These are phyloP conservation scores for Cataglyphis rosenhaueri DNA, from an alignment of 2,888 invertebrate species.

Conservation along the genomic window DNA sequence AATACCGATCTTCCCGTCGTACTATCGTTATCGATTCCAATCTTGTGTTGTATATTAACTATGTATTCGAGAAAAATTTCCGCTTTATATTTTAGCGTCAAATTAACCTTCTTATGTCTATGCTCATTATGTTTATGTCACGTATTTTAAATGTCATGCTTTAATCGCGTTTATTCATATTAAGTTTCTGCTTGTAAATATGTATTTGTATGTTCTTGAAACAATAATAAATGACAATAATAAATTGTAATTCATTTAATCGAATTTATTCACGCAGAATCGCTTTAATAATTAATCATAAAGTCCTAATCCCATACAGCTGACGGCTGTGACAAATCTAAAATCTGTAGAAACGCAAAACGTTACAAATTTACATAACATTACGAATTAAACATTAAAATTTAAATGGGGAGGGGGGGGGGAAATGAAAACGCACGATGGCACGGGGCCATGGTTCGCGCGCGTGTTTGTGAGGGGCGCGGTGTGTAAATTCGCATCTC, in stretches of 20 bases:
- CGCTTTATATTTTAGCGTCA: background rate
- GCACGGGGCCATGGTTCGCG: conserved; percentile 44
- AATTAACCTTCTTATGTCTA: background rate
- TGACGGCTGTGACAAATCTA: background rate
- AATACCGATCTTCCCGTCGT: conserved; percentile 16
- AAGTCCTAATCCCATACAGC: background rate
- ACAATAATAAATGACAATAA: background rate
- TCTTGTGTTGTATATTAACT: background rate
- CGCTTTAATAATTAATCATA: background rate
- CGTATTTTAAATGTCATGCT: background rate
- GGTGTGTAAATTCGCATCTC: conserved; percentile 48
- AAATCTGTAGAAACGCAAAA: background rate
- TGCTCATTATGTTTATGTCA: background rate
- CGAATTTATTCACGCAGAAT: conserved; percentile 4
- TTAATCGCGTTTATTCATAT: background rate
- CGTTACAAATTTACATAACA: conserved; percentile 8
- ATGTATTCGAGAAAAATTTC: background rate
- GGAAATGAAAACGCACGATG: conserved; percentile 18
- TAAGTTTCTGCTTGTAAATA: background rate
- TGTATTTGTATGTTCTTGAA: background rate
- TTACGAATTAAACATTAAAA: conserved; percentile 26
- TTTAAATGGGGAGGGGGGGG: background rate
- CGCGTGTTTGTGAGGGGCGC: conserved; percentile 43
- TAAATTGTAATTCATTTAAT: background rate
- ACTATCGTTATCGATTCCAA: background rate